Base-by-base conservation (phyloP, 2,888 invertebrate species). In the Timema cristinae region DNA sequence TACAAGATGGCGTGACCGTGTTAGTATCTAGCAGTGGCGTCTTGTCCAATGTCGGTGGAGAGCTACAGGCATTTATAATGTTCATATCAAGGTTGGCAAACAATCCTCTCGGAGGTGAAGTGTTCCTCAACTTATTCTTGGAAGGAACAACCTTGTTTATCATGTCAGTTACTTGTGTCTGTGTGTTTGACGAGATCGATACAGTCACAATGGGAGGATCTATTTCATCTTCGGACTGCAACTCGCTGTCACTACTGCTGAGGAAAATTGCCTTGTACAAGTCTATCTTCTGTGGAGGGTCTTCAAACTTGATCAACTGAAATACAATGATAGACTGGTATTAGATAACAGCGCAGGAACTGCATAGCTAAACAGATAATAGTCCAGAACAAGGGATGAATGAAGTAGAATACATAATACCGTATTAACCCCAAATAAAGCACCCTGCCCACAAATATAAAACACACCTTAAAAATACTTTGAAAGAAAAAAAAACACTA, bases 211-310 rank as follows among this genome's bases (percentile, higher is more conserved):
- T n/a, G 9, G 67, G 13, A 47, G 8, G 10, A 56, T 82, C 82
- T 50, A 77, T 79, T 67, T 83, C 83, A 5, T 84, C 84, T 69
- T 90, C 90, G 13, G 87, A 86, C 48, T 82, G 83, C 77, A 91
- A 78, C 50, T 81, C 81, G n/a, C n/a, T n/a, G 13, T 82, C 92
- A 78, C 91, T 91, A 73, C 93, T 92, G 78, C 91, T 91, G 49
- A 92, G 85, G 80, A 97, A 97, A 78, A 97, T 94, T 0, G 94
- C 91, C 81, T 93, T 94, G 79, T 95, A 97, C 6, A 97, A 84
- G 82, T 96, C 96, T 73, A 86, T 85, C 77, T 89, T 90, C 67
- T 90, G 85, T 32, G 86, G 85, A 32, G 85, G 82, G 63, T 84
- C 83, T 71, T 80, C 63, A 50, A 72, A 73, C 51, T 67, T 67